These are phyloP conservation scores for Habroteleia sp. DNA, from an alignment of 2,888 invertebrate species.

Conservation along the genomic window DNA sequence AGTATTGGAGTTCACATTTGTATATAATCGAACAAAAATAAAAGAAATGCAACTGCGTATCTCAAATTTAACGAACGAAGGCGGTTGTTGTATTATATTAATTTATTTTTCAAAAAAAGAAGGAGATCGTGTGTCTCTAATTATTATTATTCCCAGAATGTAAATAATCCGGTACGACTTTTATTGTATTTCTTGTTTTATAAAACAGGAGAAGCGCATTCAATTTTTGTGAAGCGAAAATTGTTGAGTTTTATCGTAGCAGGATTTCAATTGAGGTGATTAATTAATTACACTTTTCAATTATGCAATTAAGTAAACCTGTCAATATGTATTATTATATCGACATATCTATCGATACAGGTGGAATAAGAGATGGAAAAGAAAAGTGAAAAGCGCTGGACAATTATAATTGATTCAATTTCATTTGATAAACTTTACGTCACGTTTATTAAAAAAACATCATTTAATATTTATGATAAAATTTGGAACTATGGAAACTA, in stretches of 20 bases:
- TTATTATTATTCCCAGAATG: not conserved
- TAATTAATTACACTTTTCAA: slow-evolving; percentile 26
- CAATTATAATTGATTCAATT: slow-evolving; percentile 25
- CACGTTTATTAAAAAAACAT: too few relatives aligned
- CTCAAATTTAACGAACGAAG: too few relatives aligned
- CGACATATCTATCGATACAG: not conserved
- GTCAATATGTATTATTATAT: slow-evolving; percentile 25
- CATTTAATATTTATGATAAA: too few relatives aligned
- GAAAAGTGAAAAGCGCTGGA: not conserved
- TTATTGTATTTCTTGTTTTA: too few relatives aligned
- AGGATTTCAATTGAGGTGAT: slow-evolving; percentile 17
- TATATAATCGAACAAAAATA: slow-evolving; percentile 23
- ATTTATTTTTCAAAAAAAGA: too few relatives aligned
- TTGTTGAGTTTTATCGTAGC: slow-evolving; percentile 10
- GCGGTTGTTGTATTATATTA: too few relatives aligned
- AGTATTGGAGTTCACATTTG: slow-evolving; percentile 10
- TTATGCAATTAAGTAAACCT: slow-evolving; percentile 26
- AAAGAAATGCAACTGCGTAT: too few relatives aligned
- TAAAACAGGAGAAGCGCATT: not conserved
- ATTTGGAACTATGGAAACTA: too few relatives aligned
- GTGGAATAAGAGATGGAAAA: slow-evolving; percentile 19
- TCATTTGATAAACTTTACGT: slow-evolving; percentile 14
- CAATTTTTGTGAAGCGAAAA: slow-evolving; percentile 1
- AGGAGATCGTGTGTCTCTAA: too few relatives aligned
- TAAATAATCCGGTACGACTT: too few relatives aligned